phyloP scores from a whole-genome alignment of 1,140 invertebrate genomes.

The Thaumetopoea pityocampa region DNA sequence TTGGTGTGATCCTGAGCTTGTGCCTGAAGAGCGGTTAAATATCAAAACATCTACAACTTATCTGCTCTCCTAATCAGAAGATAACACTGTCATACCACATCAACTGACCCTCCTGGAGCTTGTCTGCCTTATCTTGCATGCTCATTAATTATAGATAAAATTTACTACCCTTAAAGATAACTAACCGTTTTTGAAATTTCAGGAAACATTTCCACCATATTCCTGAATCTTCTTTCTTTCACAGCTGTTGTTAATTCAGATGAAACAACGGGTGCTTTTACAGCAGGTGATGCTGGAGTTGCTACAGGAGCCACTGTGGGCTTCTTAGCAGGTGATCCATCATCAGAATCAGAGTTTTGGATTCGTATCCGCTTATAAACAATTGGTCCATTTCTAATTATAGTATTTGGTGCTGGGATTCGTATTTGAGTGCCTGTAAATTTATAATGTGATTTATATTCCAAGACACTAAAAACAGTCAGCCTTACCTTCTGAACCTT shows the following conservation, averaged over 20 bases:
- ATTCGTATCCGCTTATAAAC: conserved; percentile 64
- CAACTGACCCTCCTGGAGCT: no score
- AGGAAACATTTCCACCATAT: conserved; percentile 74
- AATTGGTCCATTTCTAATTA: conserved; percentile 36
- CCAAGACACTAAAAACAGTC: neutral
- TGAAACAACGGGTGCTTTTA: conserved; percentile 30
- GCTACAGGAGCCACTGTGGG: conserved; percentile 19
- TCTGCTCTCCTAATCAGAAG: no score
- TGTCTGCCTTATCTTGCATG: no score
- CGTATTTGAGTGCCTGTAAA: conserved; percentile 16
- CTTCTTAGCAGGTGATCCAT: conserved; percentile 58
- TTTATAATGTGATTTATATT: neutral
- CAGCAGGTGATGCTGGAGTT: conserved; percentile 48
- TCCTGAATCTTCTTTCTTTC: conserved; percentile 64
- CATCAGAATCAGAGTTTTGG: conserved; percentile 66
- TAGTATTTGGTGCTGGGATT: conserved; percentile 42
- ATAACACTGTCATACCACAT: no score
- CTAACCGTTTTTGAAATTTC: conserved; percentile 62
- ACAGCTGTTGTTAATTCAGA: conserved; percentile 50
- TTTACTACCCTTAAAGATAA: no score
- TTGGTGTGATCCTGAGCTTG: no score
- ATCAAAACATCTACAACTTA: conserved; percentile 4
- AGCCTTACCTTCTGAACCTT: neutral
- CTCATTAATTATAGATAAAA: no score
- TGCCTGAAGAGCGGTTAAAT: no score